Conservation (phyloP, 30 jellyfish, hydroid and myxozoan species). For the Aurelia sp. region DNA sequence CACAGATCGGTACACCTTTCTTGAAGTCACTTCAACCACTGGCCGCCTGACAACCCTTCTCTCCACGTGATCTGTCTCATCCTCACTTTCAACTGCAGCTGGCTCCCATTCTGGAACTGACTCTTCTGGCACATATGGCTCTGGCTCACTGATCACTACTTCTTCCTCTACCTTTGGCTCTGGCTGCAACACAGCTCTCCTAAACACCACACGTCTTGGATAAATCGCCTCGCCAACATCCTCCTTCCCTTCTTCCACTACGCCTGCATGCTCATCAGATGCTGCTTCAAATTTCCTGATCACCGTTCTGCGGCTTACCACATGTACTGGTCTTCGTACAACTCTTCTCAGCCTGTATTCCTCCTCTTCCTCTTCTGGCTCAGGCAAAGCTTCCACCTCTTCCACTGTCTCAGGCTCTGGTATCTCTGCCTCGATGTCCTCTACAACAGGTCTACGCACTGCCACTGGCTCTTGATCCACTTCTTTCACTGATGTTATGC, state of each 20-base stretch:
- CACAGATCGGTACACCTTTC: constrained; percentile 43
- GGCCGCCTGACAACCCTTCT: constrained; percentile 53
- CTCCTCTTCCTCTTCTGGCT: too few relatives aligned
- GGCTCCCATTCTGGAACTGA: constrained; percentile 9
- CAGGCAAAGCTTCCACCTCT: too few relatives aligned
- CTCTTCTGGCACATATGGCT: constrained; percentile 47
- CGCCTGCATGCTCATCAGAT: too few relatives aligned
- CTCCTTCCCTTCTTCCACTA: constrained; percentile 27
- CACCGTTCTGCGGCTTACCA: too few relatives aligned
- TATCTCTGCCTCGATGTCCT: too few relatives aligned
- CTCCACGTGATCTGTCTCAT: constrained; percentile 36
- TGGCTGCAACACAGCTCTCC: constrained; percentile 37
- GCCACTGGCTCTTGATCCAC: too few relatives aligned
- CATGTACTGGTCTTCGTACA: too few relatives aligned
- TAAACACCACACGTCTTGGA: constrained; percentile 48
- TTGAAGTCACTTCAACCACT: constrained; percentile 36
- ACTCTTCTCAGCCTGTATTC: too few relatives aligned
- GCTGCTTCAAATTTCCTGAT: too few relatives aligned
- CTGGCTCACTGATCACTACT: constrained; percentile 39
- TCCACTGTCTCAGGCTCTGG: too few relatives aligned
- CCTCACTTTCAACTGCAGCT: constrained; percentile 21
- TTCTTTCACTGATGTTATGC: not conserved
- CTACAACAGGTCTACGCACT: not conserved
- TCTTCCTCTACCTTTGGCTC: constrained; percentile 15
- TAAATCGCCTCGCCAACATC: constrained; percentile 44